These are phyloP conservation scores for Stenodera caucasica DNA, from an alignment of 2,888 invertebrate genomes.

Conservation along the genomic window DNA sequence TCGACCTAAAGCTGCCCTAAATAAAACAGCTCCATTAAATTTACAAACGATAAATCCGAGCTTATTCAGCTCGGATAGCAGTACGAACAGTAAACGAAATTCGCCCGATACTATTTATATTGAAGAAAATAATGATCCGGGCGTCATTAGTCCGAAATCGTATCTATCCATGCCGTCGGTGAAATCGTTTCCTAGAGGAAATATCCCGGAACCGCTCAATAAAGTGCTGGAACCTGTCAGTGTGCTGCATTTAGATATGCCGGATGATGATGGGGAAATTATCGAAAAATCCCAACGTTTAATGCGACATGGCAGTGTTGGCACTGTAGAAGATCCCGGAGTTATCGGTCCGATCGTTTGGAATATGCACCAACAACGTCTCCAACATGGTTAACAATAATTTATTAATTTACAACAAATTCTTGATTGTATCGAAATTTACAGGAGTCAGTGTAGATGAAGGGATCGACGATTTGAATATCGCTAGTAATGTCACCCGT, in stretches of 20 bases:
- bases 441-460: constrained; percentile 51
- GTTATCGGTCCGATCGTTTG: constrained; percentile 83
- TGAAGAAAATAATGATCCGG: constrained; percentile 45
- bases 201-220: constrained; percentile 75
- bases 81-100: constrained; percentile 42
- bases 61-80: constrained; percentile 48
- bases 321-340: constrained; percentile 72
- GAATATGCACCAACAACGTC: constrained; percentile 75
- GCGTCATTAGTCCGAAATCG: constrained; percentile 65
- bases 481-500: constrained; percentile 60
- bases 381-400: constrained; percentile 58
- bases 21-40: constrained; percentile 50
- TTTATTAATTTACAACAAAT: constrained; percentile 1
- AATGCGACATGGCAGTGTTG: constrained; percentile 71
- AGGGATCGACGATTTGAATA: constrained; percentile 49
- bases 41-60: constrained; percentile 39
- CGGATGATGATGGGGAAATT: constrained; percentile 40
- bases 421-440: constrained; percentile 2
- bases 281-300: constrained; percentile 40
- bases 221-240: constrained; percentile 79
- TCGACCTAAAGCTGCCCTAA: constrained; percentile 49
- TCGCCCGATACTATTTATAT: constrained; percentile 44
- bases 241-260: constrained; percentile 69
- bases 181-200: constrained; percentile 78
- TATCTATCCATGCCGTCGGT: constrained; percentile 86